Evolutionary conservation across 2,797 vertebrate genomes (phyloP).

Genomic region (Chloroceryle amazona): DNA sequence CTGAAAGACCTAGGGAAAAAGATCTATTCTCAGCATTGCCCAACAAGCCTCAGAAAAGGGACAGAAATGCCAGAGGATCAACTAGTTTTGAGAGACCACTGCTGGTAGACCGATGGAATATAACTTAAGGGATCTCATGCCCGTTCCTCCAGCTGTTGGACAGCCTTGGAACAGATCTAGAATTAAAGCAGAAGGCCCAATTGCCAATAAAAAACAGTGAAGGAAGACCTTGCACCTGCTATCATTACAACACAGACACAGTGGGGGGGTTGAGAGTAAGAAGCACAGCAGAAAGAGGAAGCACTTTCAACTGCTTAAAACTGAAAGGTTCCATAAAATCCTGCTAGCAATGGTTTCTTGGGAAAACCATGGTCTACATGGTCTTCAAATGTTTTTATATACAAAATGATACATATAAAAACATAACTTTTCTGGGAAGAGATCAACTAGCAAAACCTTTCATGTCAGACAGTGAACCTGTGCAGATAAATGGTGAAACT

Average conservation of each 20-base stretch:
- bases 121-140: neutral
- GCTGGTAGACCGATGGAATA: neutral
- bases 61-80: neutral
- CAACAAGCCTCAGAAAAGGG: neutral
- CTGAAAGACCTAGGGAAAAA: neutral
- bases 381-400: neutral
- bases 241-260: neutral
- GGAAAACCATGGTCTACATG: neutral
- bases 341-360: neutral
- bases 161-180: neutral
- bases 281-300: neutral
- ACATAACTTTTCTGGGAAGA: neutral
- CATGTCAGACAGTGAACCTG: neutral
- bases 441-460: neutral
- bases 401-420: neutral
- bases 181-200: neutral
- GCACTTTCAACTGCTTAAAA: neutral
- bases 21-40: neutral
- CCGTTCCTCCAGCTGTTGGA: neutral
- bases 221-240: neutral
- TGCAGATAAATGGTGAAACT: neutral
- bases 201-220: neutral
- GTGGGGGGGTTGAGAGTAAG: neutral
- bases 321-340: neutral
- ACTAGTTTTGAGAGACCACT: neutral